Base-by-base conservation (phyloP, 30 jellyfish, hydroid and myxozoan genomes). In the Aurelia aurita complex sp. Pacific region DNA sequence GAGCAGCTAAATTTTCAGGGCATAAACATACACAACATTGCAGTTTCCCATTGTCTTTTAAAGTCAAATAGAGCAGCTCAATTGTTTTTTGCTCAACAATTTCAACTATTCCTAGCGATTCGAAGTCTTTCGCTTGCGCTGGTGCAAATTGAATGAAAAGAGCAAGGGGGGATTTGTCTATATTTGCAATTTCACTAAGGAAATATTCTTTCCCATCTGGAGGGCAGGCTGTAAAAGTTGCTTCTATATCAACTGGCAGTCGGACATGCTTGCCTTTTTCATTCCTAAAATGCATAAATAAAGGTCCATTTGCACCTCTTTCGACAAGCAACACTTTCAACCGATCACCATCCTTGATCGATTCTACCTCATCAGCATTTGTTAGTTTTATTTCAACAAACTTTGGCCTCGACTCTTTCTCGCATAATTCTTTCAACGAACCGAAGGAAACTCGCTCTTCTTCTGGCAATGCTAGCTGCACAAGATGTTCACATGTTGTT, bases 181-280 rank as follows among this genome's bases (percentile, higher is more conserved):
- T 69, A 61, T 69, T 81, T 53, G 90, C 90, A 68, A 81, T 81
- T 73, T 81, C 90, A 54, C 83, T 81, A 13, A 81, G 52, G 5
- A 81, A 63, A 77, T 87, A 79, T 57, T 64, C 88, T 69, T 77
- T 87, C 4, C 81, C 74, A 61, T 87, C 96, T 2, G 86, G 76
- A 1, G 96, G 90, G 55, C 96, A 87, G 40, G 96, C 80, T 13
- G 72, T 68, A 57, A 87, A 87, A 71, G 88, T 35, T 10, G 88
- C 96, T 36, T 76, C 73, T 15, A 87, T 50, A 50, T 81, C 89
- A 17, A 88, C 98, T 9, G 96, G 80, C 36, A 92, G 79, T 34
- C 95, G 89, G 1, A 92, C 80, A 70, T 92, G 98, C 51, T 92
- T 92, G 11, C 98, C 98, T 50, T 73, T 64, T 34, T 96, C 88